phyloP scores from a whole-genome alignment of 2,113 vertebrate species.

The Oreochromis aureus region DNA sequence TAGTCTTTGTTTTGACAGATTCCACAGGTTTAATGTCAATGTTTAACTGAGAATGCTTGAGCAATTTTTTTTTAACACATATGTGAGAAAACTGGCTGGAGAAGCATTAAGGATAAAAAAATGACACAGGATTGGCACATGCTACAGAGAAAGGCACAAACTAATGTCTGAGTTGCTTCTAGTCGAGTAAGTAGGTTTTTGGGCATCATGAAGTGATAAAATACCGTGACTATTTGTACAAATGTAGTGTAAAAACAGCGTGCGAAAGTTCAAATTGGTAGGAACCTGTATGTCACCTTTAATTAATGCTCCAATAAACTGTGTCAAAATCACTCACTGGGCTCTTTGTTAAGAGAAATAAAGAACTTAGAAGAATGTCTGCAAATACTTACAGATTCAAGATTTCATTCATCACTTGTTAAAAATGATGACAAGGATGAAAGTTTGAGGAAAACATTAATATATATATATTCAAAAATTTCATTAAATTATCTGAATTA shows the following conservation, averaged over 20 bases:
- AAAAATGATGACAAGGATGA: not conserved
- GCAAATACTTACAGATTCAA: not conserved
- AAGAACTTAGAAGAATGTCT: not conserved
- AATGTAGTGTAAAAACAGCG: not conserved
- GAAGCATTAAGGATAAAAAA: not conserved
- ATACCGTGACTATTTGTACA: not conserved
- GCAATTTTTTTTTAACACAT: not conserved
- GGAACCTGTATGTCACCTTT: not conserved
- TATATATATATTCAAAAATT: not conserved
- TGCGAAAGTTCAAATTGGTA: not conserved
- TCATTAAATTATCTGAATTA: not conserved
- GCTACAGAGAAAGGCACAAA: not conserved
- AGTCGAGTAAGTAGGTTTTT: not conserved
- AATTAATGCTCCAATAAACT: conserved; percentile 15
- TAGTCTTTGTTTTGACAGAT: not conserved
- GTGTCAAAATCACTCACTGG: conserved; percentile 6
- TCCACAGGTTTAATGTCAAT: not conserved
- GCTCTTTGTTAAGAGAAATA: not conserved
- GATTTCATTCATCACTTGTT: not conserved
- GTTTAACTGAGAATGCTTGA: not conserved
- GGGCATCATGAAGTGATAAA: not conserved
- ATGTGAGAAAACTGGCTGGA: not conserved
- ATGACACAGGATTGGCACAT: not conserved
- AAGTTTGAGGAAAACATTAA: not conserved
- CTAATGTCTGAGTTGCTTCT: not conserved